Percentiles rank a stretch among this genome's conserved stretches.
Conservation (phyloP, 2,888 invertebrate species). For the Rhogogaster chlorosoma region DNA sequence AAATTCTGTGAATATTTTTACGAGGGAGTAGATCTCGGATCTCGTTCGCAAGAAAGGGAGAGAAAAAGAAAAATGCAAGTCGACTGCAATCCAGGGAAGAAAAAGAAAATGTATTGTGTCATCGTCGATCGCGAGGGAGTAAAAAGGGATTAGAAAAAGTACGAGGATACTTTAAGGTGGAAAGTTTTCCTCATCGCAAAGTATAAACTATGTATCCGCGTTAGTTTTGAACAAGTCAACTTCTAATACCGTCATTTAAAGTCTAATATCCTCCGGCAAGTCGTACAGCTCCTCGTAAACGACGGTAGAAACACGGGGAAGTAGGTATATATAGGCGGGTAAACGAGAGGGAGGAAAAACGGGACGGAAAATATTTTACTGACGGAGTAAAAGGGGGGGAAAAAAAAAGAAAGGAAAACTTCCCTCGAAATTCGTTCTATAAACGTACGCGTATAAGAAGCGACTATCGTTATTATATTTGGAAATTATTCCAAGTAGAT, state of each 20-base stretch:
- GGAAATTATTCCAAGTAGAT: neutral
- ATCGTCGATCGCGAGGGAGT: neutral
- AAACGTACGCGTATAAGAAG: conserved; percentile 10
- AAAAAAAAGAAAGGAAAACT: conserved; percentile 28
- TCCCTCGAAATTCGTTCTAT: conserved; percentile 48
- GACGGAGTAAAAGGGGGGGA: neutral
- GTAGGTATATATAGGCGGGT: neutral
- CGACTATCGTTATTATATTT: conserved; percentile 25
- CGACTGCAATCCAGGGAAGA: neutral
- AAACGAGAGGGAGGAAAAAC: neutral
- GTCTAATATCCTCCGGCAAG: conserved; percentile 63
- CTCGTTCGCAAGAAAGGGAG: too few species aligned
- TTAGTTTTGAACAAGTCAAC: conserved; percentile 57
- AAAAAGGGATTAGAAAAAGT: neutral
- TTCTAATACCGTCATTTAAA: conserved; percentile 65
- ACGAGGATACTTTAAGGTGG: conserved; percentile 24
- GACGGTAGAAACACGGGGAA: conserved; percentile 33
- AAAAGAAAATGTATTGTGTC: neutral
- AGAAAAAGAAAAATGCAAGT: neutral
- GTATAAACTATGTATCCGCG: conserved; percentile 37
- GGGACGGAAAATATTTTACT: neutral
- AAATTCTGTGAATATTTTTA: neutral
- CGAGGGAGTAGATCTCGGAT: too few species aligned
- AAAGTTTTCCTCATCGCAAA: conserved; percentile 50
- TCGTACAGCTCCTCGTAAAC: conserved; percentile 61